A percentile compares a stretch with the other conserved stretches of the same genome.
Conservation (phyloP, 2,113 vertebrate genomes). For the Crotalus tigris region DNA sequence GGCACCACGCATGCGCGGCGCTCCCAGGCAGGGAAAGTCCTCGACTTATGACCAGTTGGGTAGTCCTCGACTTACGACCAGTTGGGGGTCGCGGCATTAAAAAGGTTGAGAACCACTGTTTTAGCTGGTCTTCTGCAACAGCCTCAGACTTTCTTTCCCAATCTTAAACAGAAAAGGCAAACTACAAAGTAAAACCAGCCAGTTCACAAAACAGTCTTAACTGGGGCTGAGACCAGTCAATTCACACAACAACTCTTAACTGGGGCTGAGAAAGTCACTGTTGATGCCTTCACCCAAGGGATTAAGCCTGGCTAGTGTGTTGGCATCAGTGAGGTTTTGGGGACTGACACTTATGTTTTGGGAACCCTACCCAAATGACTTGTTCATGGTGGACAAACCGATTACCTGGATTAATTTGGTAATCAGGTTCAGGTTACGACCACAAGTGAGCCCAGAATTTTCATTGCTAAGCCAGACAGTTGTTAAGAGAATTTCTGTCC, state of each 20-base stretch:
- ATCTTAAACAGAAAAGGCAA: background rate
- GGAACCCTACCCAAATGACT: background rate
- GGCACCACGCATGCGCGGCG: no score
- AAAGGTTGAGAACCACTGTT: no score
- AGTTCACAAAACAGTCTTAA: background rate
- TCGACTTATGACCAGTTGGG: no score
- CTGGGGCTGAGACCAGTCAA: no score
- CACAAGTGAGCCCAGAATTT: no score
- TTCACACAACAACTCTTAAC: background rate
- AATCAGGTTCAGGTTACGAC: background rate
- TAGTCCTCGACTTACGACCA: no score
- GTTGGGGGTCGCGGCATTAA: no score
- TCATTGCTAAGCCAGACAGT: no score
- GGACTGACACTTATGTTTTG: background rate
- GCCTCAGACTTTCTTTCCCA: background rate
- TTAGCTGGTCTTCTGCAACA: background rate
- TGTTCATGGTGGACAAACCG: background rate
- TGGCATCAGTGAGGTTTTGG: background rate
- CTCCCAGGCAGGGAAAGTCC: no score
- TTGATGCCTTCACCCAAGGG: no score
- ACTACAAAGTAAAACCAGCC: background rate
- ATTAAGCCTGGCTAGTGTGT: background rate
- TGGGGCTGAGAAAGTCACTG: background rate
- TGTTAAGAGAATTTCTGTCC: no score
- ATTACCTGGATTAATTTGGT: background rate